Evolutionary conservation across 2,797 vertebrate genomes (phyloP).

Genomic region (Triplophysa yarkandensis): DNA sequence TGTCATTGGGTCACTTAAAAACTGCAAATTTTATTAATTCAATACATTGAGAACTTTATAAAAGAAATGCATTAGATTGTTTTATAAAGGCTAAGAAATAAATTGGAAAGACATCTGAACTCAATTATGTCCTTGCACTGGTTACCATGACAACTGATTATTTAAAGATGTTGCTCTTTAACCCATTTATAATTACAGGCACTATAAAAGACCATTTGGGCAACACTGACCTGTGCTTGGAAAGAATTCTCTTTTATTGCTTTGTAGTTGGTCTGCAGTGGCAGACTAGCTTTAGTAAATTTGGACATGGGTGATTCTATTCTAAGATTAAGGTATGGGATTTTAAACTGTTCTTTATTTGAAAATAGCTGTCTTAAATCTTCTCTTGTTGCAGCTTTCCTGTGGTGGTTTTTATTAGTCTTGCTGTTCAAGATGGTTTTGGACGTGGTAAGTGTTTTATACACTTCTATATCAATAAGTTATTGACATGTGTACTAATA

Average conservation of each 20-base stretch:
- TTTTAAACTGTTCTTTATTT: not conserved
- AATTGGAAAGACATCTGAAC: constrained; percentile 5
- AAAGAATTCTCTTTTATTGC: not conserved
- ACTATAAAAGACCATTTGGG: constrained; percentile 5
- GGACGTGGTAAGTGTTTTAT: not conserved
- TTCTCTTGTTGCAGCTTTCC: constrained; percentile 4
- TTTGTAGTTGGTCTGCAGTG: not conserved
- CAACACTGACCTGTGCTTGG: accelerated
- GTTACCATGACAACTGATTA: constrained; percentile 4
- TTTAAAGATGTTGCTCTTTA: not conserved
- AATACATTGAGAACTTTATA: not conserved
- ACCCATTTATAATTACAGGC: not conserved
- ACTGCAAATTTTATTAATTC: not conserved
- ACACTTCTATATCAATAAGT: no score
- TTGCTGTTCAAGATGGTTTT: not conserved
- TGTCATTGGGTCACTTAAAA: not conserved
- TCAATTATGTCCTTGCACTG: not conserved
- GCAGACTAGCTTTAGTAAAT: no score
- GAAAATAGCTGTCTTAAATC: not conserved
- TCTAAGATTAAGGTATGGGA: not conserved
- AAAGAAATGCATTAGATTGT: no score
- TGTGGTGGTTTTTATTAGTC: not conserved
- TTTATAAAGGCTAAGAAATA: not conserved
- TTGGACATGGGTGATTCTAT: not conserved
- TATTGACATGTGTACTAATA: no score